These are phyloP conservation scores for Arion vulgaris DNA, from an alignment of 1,140 invertebrate species.

Conservation along the genomic window DNA sequence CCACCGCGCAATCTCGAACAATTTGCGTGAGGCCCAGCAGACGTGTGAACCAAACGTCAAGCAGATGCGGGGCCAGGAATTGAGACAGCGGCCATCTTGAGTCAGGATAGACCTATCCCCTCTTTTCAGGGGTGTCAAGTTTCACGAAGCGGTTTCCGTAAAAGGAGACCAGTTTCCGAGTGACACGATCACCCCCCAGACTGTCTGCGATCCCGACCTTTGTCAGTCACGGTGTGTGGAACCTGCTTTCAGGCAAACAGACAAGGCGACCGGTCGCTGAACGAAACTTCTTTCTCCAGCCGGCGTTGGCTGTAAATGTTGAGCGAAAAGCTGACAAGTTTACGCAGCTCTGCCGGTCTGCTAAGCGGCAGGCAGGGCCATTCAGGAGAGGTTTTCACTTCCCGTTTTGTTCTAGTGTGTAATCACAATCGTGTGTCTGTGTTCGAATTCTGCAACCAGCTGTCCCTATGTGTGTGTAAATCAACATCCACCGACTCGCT, in stretches of 20 bases:
- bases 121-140: slow-evolving; percentile 6
- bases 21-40: too few relatives aligned
- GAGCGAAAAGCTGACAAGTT: slow-evolving; percentile 4
- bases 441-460: background rate
- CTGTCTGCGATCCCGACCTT: background rate
- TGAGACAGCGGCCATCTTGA: slow-evolving; percentile 1
- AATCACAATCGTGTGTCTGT: slow-evolving; percentile 9
- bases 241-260: background rate
- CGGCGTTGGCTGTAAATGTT: background rate
- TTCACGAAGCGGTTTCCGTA: background rate
- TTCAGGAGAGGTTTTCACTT: slow-evolving; percentile 16
- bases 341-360: background rate
- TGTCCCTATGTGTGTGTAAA: background rate
- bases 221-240: background rate
- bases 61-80: background rate
- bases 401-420: slow-evolving; percentile 15
- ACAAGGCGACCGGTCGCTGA: background rate
- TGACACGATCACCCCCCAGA: background rate
- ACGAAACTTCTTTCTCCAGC: background rate
- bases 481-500: too few relatives aligned
- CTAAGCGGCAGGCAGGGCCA: background rate
- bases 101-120: background rate
- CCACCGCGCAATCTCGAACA: too few relatives aligned
- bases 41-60: background rate
- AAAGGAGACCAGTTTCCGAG: background rate